These are phyloP conservation scores for Indicator maculatus DNA, from an alignment of 2,113 vertebrate genomes.

Conservation along the genomic window DNA sequence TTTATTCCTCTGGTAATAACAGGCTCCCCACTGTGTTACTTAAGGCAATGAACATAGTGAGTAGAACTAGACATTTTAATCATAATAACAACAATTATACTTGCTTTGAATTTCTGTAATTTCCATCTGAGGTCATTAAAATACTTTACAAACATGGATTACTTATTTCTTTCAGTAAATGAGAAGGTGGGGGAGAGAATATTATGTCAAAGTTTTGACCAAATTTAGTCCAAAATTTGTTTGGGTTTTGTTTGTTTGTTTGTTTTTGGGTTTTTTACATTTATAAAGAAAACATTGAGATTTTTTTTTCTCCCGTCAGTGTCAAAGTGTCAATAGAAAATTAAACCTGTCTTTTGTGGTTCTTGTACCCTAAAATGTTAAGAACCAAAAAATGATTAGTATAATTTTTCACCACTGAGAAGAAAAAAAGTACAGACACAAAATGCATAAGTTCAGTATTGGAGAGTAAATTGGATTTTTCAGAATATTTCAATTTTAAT, in stretches of 20 bases:
- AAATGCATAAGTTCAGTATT: neutral
- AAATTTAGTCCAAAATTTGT: neutral
- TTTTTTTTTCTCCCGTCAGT: neutral
- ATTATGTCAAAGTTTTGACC: neutral
- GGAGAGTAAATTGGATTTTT: neutral
- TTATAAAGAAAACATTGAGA: neutral
- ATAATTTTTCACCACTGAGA: neutral
- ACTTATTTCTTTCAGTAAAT: neutral
- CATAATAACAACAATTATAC: constrained; percentile 38
- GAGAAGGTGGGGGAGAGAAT: neutral
- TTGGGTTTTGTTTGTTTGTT: neutral
- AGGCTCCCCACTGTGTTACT: constrained; percentile 68
- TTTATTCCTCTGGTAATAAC: constrained; percentile 77
- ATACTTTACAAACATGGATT: neutral
- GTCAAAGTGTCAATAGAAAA: neutral
- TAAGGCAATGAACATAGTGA: constrained; percentile 39
- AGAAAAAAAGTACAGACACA: neutral
- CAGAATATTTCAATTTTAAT: neutral
- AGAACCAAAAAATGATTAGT: neutral
- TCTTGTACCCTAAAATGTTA: neutral
- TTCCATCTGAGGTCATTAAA: neutral
- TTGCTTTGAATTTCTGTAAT: constrained; percentile 36
- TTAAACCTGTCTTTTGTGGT: neutral
- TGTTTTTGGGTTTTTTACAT: neutral
- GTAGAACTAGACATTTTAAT: constrained; percentile 36